Conservation (phyloP, 2,113 vertebrate species). For the western clawed frog (Xenopus tropicalis) region UCB_Xtro_10.0 CM004445.2:123119501-123120000, state of each 20-base stretch:
- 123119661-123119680: constrained; percentile 20
- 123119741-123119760: neutral
- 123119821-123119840: too few species aligned
- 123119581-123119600: constrained; percentile 8
- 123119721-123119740: neutral
- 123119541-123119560: neutral
- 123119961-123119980: too few species aligned
- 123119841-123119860: too few species aligned
- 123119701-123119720: neutral
- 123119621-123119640: constrained; percentile 23
- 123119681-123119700: constrained; percentile 31
- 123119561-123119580: neutral
- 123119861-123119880: too few species aligned
- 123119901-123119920: too few species aligned
- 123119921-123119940: too few species aligned
- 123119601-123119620: constrained; percentile 16
- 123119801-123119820: too few species aligned
- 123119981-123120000: too few species aligned
- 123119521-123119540: constrained; percentile 15
- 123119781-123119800: neutral
- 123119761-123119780: neutral
- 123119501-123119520: constrained; percentile 32
- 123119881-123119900: too few species aligned
- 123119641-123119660: constrained; percentile 17
- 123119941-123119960: too few species aligned